Evolutionary conservation across 2,888 invertebrate genomes (phyloP), one percentile per base, ranked within the genome.

Genomic region (Euclidia mi): DNA sequence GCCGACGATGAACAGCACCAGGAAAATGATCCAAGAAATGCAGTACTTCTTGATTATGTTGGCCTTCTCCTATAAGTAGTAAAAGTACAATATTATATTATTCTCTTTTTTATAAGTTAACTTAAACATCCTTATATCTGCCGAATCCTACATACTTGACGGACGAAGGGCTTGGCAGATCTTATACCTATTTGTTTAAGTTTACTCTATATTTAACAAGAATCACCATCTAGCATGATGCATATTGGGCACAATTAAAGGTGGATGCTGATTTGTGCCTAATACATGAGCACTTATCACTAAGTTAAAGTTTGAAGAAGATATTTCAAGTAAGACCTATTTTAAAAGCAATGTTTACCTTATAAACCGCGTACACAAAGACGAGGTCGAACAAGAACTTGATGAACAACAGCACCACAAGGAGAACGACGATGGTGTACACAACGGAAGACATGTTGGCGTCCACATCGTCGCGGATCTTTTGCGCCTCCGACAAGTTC

Each of bases 11-110:
- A 85, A 91, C 17, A 94, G 84, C 60, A 94, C 92, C 73, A 93
- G 71, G 68, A 94, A 94, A 29, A 94, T 85, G 32, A 94, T 87
- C 94, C 94, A 94, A 78, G 92, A 92, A 72, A 94, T 92, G 81
- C 92, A 93, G 73, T 94, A 94, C 71, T 92, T 93, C 81, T 90
- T 93, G 67, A 94, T 87, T 4, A 94, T 77, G n/a, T 84, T 73
- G 32, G 79, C 69, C 56, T 86, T 91, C 49, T 92, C 92, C 94
- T 94, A 79, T 4, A 90, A 87, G 2, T 15, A 9, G 9, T 3
- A 31, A 9, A 11, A 1, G 3, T 31, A 2, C 11, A 31, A 10
- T 1, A 11, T 31, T 31, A 3, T 3, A 31, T 10, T 10, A 34
- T n/a, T 20, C 1, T 28, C 0, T 1, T 7, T 32, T 38, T 17